Evolutionary conservation across 2,888 invertebrate genomes (phyloP), one percentile per base, ranked within the genome.

Genomic region (Lysandra coridon): DNA sequence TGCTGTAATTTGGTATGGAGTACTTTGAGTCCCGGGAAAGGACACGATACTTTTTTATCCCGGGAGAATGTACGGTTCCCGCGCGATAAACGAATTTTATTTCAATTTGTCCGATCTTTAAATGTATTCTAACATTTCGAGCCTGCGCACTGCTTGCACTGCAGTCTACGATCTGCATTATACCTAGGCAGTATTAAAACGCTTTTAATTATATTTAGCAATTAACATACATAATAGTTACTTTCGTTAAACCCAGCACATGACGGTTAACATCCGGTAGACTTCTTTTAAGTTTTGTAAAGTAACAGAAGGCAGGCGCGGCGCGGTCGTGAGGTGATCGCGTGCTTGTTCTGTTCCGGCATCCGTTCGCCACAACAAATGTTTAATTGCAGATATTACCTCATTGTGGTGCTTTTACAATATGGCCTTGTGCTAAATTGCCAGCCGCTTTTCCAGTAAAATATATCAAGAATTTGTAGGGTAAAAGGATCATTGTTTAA

Each of bases 341-440:
- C 94, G 93, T 93, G 93, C 90, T 85, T 81, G 87, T 88, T 89
- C 90, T 90, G 90, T 93, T 91, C 90, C 91, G 90, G 90, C 90
- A 91, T 89, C 90, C 89, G 89, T 86, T 87, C 84, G 33, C 69
- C 87, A 85, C 88, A 57, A 88, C 86, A 87, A 87, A 87, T 87
- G 87, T 89, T 89, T 90, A 90, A 90, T 90, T 91, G 85, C 84
- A 86, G 87, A 88, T 49, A 79, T 53, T 64, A 74, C 30, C 69
- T 69, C 33, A 69, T 33, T 69, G 37, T 33, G 69, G 60, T 17
- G 1, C 40, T 30, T 49, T 23, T 30, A 74, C 40, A 40, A 74
- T 23, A 74, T 76, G 33, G 33, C 14, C 69, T 69, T 69, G 33
- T 69, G 33, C 69, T 17, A 37, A 69, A 37, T 69, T 69, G 4